phyloP scores from a whole-genome alignment of 2,797 vertebrate genomes.

The Yasuhikotakia modesta region DNA sequence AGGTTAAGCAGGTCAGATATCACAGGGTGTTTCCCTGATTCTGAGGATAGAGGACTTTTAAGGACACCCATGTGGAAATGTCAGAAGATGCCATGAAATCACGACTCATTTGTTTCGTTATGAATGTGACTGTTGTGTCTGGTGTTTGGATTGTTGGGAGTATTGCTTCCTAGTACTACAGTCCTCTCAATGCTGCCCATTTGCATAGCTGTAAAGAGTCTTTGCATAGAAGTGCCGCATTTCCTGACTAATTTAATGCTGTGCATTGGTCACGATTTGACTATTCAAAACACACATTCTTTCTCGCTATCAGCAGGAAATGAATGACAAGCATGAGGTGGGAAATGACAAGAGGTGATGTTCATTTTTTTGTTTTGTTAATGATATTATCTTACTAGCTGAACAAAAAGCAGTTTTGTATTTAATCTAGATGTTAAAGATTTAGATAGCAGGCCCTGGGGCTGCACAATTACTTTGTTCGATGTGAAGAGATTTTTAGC shows the following conservation, averaged over 20 bases:
- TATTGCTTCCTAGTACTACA: background rate
- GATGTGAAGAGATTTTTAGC: background rate
- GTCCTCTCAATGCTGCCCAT: constrained; percentile 49
- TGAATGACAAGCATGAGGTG: constrained; percentile 15
- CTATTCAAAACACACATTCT: constrained; percentile 70
- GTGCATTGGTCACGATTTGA: constrained; percentile 66
- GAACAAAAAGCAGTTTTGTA: constrained; percentile 12
- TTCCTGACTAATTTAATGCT: constrained; percentile 58
- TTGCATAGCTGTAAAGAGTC: constrained; percentile 72
- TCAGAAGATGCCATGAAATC: background rate
- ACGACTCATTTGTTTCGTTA: constrained; percentile 29
- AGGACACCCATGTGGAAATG: background rate
- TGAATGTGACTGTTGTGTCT: constrained; percentile 1
- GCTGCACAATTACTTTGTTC: background rate
- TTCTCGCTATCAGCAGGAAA: constrained; percentile 35
- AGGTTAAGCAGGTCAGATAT: background rate
- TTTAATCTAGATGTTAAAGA: constrained; percentile 6
- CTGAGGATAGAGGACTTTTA: background rate
- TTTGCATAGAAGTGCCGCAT: constrained; percentile 72
- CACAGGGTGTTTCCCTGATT: constrained; percentile 13
- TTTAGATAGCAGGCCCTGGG: background rate
- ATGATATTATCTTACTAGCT: constrained; percentile 1
- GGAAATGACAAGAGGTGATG: constrained; percentile 17
- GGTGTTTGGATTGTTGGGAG: constrained; percentile 12
- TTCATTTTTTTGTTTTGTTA: background rate